Percentiles rank a stretch among this genome's conserved stretches.
phyloP scores from a whole-genome alignment of 2,888 invertebrate genomes.

The Callyntrura guangdongensis region DNA sequence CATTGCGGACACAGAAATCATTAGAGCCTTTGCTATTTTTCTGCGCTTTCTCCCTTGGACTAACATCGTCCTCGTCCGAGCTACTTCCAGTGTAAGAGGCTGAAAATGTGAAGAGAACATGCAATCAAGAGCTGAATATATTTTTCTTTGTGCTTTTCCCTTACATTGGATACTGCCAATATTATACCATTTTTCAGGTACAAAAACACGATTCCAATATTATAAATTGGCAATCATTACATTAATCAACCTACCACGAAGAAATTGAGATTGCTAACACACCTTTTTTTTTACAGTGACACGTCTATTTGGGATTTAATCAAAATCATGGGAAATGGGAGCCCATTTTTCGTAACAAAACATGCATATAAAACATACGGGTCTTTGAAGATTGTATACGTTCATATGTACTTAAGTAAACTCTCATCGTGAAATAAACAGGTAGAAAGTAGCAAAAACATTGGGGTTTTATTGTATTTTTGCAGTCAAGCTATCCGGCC shows the following conservation, averaged over 20 bases:
- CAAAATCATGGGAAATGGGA: neutral
- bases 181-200: neutral
- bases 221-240: slow-evolving; percentile 54
- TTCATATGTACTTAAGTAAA: too few relatives aligned
- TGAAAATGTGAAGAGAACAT: slow-evolving; percentile 84
- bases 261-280: slow-evolving; percentile 64
- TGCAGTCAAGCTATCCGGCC: neutral
- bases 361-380: neutral
- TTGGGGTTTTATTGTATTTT: neutral
- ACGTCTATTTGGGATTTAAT: slow-evolving; percentile 18
- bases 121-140: slow-evolving; percentile 38
- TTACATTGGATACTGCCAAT: neutral
- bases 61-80: slow-evolving; percentile 97
- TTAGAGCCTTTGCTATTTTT: slow-evolving; percentile 93
- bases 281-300: slow-evolving; percentile 45
- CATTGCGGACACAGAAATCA: slow-evolving; percentile 97
- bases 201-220: slow-evolving; percentile 8
- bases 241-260: slow-evolving; percentile 39
- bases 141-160: neutral
- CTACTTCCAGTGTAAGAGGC: slow-evolving; percentile 93
- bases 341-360: neutral
- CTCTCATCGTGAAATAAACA: too few relatives aligned
- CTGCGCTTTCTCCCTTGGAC: slow-evolving; percentile 97
- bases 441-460: too few relatives aligned
- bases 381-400: neutral